Evolutionary conservation across 2,797 vertebrate genomes (phyloP).

Genomic region (Caiman crocodilus): DNA sequence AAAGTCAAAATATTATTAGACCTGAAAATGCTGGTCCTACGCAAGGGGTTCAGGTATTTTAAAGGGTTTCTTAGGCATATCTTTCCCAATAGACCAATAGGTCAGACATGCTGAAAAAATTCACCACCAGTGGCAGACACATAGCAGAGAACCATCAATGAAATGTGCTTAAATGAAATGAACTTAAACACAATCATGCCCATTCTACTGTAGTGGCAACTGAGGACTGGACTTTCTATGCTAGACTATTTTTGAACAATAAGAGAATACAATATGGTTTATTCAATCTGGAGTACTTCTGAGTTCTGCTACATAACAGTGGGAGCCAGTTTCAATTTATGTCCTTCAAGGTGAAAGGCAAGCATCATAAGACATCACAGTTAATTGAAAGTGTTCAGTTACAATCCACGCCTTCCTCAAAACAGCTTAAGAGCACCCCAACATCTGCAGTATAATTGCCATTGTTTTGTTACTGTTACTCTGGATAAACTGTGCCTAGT

Average conservation of each 20-base stretch:
- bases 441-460: neutral
- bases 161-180: neutral
- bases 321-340: conserved; percentile 26
- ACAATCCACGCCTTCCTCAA: neutral
- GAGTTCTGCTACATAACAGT: conserved; percentile 10
- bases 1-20: neutral
- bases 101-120: neutral
- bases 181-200: rapidly evolving
- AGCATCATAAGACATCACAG: conserved; percentile 12
- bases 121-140: neutral
- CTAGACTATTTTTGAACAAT: neutral
- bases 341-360: conserved; percentile 30
- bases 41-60: neutral
- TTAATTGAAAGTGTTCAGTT: conserved; percentile 22
- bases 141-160: neutral
- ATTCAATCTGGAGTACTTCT: neutral
- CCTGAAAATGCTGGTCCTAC: neutral
- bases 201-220: neutral
- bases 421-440: neutral
- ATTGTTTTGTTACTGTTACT: neutral
- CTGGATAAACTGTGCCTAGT: neutral
- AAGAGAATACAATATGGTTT: neutral
- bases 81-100: neutral
- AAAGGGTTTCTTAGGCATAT: neutral
- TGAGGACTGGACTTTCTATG: neutral